phyloP scores from a whole-genome alignment of 2,113 vertebrate genomes.

The Syngnathus scovelli region DNA sequence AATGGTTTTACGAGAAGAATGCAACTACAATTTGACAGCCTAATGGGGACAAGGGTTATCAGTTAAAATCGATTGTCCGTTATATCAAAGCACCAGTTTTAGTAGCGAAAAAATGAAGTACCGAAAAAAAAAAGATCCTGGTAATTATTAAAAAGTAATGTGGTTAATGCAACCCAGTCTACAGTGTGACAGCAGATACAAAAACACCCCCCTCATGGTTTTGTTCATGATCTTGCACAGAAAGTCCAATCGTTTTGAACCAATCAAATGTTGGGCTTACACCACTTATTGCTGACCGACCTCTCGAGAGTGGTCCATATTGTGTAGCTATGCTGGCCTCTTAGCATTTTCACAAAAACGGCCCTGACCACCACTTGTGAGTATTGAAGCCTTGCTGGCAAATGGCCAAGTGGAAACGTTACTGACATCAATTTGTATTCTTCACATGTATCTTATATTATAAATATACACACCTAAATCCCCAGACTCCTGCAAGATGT shows the following conservation, averaged over 20 bases:
- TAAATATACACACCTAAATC: slow-evolving; percentile 25
- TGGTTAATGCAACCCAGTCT: background rate
- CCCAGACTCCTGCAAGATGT: slow-evolving; percentile 35
- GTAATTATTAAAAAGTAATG: background rate
- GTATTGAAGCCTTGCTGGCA: background rate
- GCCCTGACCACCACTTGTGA: background rate
- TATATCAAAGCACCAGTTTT: no score
- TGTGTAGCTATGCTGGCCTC: background rate
- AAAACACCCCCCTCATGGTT: background rate
- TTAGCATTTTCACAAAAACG: background rate
- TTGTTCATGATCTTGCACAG: background rate
- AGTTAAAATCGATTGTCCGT: no score
- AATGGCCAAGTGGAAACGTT: background rate
- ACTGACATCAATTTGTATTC: slow-evolving; percentile 7
- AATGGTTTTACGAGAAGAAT: no score
- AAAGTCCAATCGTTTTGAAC: background rate
- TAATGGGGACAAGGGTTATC: no score
- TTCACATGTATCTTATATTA: background rate
- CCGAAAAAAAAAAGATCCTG: no score
- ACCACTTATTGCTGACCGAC: background rate
- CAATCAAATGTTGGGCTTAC: background rate
- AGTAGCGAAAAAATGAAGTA: no score
- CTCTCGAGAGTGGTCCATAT: background rate
- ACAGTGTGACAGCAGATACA: no score
- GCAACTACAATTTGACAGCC: no score